Evolutionary conservation across 2,888 invertebrate species (phyloP).

Genomic region (Ethmia dodecea): DNA sequence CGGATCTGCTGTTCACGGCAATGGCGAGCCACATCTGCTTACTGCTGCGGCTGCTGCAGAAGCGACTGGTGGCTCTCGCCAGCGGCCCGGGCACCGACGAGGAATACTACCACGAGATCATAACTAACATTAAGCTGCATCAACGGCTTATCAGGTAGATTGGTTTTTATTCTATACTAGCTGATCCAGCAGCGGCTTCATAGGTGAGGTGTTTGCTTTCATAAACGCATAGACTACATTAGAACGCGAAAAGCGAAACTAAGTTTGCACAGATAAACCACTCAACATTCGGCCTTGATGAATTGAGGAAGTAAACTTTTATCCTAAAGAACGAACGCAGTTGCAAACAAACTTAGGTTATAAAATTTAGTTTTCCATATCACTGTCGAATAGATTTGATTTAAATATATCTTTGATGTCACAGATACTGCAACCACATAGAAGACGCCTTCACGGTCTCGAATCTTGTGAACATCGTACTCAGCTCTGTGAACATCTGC

Average conservation of each 20-base stretch:
- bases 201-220: too few relatives aligned
- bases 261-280: too few relatives aligned
- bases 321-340: too few relatives aligned
- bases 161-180: neutral
- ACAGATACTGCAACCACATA: conserved; percentile 62
- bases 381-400: too few relatives aligned
- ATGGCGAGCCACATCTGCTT: conserved; percentile 65
- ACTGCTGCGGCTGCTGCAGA: conserved; percentile 48
- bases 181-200: too few relatives aligned
- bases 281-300: too few relatives aligned
- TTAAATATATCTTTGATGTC: too few relatives aligned
- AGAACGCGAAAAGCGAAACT: too few relatives aligned
- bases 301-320: too few relatives aligned
- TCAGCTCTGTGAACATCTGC: conserved; percentile 66
- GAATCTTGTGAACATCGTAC: conserved; percentile 55
- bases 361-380: too few relatives aligned
- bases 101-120: conserved; percentile 47
- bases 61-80: conserved; percentile 41
- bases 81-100: conserved; percentile 30
- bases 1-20: conserved; percentile 60
- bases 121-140: conserved; percentile 54
- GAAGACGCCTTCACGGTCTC: conserved; percentile 59
- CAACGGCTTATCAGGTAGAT: conserved; percentile 57
- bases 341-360: too few relatives aligned
- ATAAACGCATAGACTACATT: too few relatives aligned